phyloP scores from a whole-genome alignment of 2,888 invertebrate species.

The Phengaris arion region DNA sequence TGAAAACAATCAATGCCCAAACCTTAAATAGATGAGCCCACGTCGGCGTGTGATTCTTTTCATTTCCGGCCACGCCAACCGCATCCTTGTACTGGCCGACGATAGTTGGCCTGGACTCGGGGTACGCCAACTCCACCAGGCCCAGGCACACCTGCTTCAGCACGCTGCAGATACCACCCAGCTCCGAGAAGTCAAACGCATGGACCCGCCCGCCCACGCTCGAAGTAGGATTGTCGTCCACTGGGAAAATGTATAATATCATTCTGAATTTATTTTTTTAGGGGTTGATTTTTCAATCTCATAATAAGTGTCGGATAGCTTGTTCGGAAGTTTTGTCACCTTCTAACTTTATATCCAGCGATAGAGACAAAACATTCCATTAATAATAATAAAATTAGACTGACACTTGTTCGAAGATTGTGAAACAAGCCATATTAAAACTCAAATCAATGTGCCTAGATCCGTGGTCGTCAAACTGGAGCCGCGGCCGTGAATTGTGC shows the following conservation, averaged over 20 bases:
- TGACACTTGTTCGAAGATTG: too few relatives aligned
- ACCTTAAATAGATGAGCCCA: slow-evolving; percentile 91
- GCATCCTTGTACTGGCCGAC: slow-evolving; percentile 81
- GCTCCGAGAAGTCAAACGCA: slow-evolving; percentile 86
- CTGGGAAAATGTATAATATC: slow-evolving; percentile 32
- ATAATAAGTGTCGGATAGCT: too few relatives aligned
- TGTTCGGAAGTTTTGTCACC: too few relatives aligned
- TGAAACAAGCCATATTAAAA: too few relatives aligned
- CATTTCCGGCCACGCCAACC: slow-evolving; percentile 43
- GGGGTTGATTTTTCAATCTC: not conserved
- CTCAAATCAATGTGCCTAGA: too few relatives aligned
- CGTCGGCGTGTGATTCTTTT: slow-evolving; percentile 77
- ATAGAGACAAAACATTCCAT: too few relatives aligned
- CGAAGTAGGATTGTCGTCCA: slow-evolving; percentile 32
- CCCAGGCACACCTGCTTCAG: slow-evolving; percentile 91
- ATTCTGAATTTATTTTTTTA: not conserved
- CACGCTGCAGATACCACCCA: slow-evolving; percentile 85
- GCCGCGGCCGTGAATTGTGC: too few relatives aligned
- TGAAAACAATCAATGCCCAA: too few relatives aligned
- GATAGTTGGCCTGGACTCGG: slow-evolving; percentile 84
- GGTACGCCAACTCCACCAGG: slow-evolving; percentile 91
- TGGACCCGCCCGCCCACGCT: slow-evolving; percentile 53
- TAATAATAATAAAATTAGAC: too few relatives aligned
- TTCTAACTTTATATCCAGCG: too few relatives aligned
- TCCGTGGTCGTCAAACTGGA: too few relatives aligned